phyloP scores from a whole-genome alignment of 2,797 vertebrate species.

The Tinamus major region DNA sequence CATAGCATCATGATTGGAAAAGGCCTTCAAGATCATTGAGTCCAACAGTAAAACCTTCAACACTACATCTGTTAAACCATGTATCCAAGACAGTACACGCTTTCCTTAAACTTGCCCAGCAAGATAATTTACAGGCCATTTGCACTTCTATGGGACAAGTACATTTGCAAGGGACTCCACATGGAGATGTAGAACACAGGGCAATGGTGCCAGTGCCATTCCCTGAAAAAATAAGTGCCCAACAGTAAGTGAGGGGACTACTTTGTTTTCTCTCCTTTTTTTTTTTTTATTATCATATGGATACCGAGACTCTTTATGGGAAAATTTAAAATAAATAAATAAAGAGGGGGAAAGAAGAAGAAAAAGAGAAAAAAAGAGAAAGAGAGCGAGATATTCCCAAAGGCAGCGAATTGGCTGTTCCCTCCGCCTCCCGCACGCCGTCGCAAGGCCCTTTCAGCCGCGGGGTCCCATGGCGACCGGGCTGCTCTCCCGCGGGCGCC shows the following conservation, averaged over 20 bases:
- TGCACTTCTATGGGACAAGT: not conserved
- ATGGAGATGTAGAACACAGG: not conserved
- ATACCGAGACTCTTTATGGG: too few species aligned
- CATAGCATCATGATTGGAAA: too few species aligned
- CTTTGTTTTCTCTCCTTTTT: not conserved
- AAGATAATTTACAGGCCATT: not conserved
- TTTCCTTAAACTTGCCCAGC: not conserved
- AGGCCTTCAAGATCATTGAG: too few species aligned
- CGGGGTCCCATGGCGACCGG: slow-evolving; percentile 80
- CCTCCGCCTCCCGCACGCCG: slow-evolving; percentile 1
- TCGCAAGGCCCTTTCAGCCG: slow-evolving; percentile 12
- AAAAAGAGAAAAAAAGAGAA: fast-evolving
- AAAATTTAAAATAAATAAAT: too few species aligned
- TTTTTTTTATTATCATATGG: not conserved
- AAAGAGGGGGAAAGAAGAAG: not conserved
- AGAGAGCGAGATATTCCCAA: not conserved
- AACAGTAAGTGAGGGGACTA: fast-evolving
- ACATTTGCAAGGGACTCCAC: fast-evolving
- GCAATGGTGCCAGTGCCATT: not conserved
- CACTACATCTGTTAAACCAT: too few species aligned
- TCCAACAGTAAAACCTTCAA: too few species aligned
- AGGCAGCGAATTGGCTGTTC: slow-evolving; percentile 43
- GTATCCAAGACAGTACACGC: not conserved
- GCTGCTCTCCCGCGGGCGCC: slow-evolving; percentile 71
- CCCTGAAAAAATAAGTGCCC: not conserved